Evolutionary conservation across 2,888 invertebrate species (phyloP), one percentile per base, ranked within the genome.

Genomic region (Drosophila affinis): DNA sequence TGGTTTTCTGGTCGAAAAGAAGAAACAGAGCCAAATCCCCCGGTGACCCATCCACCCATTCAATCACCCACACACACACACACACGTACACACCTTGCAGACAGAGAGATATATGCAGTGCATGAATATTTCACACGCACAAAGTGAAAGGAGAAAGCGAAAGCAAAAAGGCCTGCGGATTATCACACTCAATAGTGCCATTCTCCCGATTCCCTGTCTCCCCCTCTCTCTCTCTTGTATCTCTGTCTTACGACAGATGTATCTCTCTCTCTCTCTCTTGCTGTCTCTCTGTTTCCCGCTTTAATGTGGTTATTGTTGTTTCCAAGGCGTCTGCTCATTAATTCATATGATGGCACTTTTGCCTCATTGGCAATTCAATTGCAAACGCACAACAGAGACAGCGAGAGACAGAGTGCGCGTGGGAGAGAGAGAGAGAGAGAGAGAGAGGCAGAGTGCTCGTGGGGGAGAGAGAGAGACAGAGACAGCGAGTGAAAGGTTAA

Each of bases 281-380:
- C 34, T 4, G 2, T 12, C 2, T 34, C 34, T 34, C 34, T 34
- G 12, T 12, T 4, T n/a, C 12, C 45, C 62, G 55, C 60, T 61
- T 27, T 64, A 51, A 52, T 72, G 64, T 51, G 49, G 62, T 52
- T 60, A 63, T 73, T 60, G 54, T 51, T 56, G 55, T 58, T 48
- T 55, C 54, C 57, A 62, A 68, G 64, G 61, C 58, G 65, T 63
- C 67, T 87, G 72, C 76, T 83, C 80, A 83, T 83, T 83, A 83
- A 87, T 83, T 83, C 86, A 83, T 87, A 79, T 75, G 70, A 85
- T 78, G 80, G 71, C 79, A 79, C 86, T 85, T 79, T 73, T 87
- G 79, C 78, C 65, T 78, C 78, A 77, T 79, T 77, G 77, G 55
- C 82, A 68, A 81, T 85, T 79, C 85, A 79, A 67, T 68, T 81